These are phyloP conservation scores for Physeter macrocephalus DNA, from an alignment of 2,113 vertebrate genomes.

Conservation along the genomic window DNA sequence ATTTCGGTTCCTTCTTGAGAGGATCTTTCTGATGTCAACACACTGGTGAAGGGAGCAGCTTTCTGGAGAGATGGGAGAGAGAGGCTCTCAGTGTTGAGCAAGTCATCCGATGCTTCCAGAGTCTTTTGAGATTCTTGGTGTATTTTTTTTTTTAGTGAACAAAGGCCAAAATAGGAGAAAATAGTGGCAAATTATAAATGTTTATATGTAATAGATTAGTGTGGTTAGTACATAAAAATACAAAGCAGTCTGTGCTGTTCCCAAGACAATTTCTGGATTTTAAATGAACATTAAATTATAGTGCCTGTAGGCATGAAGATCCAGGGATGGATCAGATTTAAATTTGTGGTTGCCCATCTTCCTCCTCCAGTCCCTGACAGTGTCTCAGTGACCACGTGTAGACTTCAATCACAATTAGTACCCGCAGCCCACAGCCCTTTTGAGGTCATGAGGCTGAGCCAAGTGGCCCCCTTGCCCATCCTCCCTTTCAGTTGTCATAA, in stretches of 20 bases:
- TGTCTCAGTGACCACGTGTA: neutral
- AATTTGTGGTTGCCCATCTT: neutral
- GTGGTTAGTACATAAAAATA: neutral
- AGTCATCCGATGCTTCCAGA: neutral
- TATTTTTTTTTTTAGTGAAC: neutral
- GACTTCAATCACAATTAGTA: neutral
- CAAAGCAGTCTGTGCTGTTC: neutral
- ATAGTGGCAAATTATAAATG: neutral
- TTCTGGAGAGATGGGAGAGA: neutral
- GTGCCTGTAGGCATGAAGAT: neutral
- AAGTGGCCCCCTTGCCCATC: neutral
- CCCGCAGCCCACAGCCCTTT: neutral
- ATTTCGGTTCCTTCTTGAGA: neutral
- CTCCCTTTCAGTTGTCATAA: neutral
- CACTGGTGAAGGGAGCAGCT: neutral
- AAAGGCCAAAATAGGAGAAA: neutral
- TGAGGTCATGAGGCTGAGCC: neutral
- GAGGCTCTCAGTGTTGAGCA: neutral
- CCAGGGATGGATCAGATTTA: neutral
- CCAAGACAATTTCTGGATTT: neutral
- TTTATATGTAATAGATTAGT: conserved; percentile 6
- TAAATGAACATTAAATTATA: neutral
- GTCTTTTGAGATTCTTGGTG: neutral
- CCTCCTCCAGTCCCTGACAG: neutral
- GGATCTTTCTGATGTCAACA: neutral